These are phyloP conservation scores for Leptocoma aspasia DNA, from an alignment of 2,113 vertebrate species.

Conservation along the genomic window DNA sequence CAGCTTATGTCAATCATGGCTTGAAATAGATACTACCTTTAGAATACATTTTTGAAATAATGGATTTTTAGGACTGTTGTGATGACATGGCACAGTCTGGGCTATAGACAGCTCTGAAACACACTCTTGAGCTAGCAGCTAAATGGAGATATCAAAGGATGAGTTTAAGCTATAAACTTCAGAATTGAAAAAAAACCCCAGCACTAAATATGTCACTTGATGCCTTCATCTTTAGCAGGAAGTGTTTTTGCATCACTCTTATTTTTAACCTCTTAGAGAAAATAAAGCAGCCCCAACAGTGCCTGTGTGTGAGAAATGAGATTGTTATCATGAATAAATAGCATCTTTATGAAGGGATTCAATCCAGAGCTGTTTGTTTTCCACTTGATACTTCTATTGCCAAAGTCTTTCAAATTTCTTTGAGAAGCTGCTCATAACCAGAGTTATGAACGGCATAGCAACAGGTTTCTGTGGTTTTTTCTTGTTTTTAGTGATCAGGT, in stretches of 20 bases:
- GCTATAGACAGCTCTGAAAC: not conserved
- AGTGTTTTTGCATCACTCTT: not conserved
- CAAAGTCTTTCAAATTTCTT: not conserved
- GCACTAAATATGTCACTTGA: not conserved
- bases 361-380: not conserved
- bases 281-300: not conserved
- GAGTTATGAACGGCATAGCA: not conserved
- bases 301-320: not conserved
- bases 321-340: not conserved
- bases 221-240: not conserved
- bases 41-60: not conserved
- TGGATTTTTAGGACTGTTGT: not conserved
- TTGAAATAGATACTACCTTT: not conserved
- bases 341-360: not conserved
- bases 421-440: not conserved
- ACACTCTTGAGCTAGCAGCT: not conserved
- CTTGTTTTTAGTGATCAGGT: not conserved
- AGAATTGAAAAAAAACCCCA: rapidly evolving
- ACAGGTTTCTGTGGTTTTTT: not conserved
- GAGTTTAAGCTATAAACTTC: not conserved
- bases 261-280: not conserved
- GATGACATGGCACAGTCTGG: not conserved
- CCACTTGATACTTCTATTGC: not conserved
- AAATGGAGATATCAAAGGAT: not conserved
- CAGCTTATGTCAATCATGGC: not conserved